Evolutionary conservation across 1,140 invertebrate species (phyloP), one percentile per base, ranked within the genome.

Genomic region (Acromyrmex charruanus): DNA sequence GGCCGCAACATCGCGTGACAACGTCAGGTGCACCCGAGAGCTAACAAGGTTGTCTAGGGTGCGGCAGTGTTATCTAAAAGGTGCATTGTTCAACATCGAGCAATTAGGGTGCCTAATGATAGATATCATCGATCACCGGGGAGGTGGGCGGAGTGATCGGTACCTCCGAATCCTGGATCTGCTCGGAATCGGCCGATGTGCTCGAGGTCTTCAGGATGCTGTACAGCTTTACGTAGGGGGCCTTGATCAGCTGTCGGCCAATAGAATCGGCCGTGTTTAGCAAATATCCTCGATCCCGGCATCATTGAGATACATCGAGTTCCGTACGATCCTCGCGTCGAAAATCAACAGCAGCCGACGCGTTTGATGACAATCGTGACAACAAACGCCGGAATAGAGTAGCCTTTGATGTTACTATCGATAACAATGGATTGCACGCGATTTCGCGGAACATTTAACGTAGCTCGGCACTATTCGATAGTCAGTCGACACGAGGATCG

Each of bases 151-250:
- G 51, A 63, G 63, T 69, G 80, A 90, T 90, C 88, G 93, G 86
- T 95, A 95, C 95, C 95, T 95, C 94, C 92, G 95, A 92, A 88
- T 95, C 95, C 94, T 95, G 95, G 93, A 95, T 95, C 96, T 96
- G 96, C 95, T 96, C 97, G 93, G 97, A 97, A 96, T 98, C 97
- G 95, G 97, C 97, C 91, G 97, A 98, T 96, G 97, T 97, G 93
- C 97, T 98, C 96, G 98, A 97, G 94, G 97, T 98, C 97, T 98
- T 98, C 96, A 99, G 97, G 96, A 99, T 98, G 96, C 97, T 98
- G 97, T 98, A 98, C 96, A 98, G 97, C 97, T 98, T 98, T 96
- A 98, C 97, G 96, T 98, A 98, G 93, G 98, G 98, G 95, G 98
- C 98, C 97, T 98, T 99, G 97, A 99, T 97, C 96, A 98, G 97